Conservation (phyloP, 2,797 vertebrate genomes). For the Tenualosa ilisha region DNA sequence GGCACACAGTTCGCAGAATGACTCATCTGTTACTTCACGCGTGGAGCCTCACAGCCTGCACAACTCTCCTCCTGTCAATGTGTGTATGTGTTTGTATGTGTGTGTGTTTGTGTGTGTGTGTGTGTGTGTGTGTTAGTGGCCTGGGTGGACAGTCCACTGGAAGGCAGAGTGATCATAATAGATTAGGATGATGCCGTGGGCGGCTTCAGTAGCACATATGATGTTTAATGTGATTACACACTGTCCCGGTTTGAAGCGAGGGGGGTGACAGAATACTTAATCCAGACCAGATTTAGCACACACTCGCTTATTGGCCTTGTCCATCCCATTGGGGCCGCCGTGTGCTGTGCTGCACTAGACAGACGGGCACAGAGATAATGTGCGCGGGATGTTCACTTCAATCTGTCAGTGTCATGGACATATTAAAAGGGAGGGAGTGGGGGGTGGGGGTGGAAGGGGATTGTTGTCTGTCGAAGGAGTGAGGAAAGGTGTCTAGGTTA, state of each 20-base stretch:
- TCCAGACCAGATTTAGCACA: conserved; percentile 49
- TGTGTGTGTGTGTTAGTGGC: background rate
- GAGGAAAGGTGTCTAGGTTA: background rate
- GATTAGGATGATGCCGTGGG: conserved; percentile 61
- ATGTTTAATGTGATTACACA: conserved; percentile 71
- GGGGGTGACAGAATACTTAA: conserved; percentile 67
- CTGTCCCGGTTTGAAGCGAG: conserved; percentile 58
- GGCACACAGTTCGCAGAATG: background rate
- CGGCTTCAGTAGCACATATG: conserved; percentile 57
- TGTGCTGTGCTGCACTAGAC: background rate
- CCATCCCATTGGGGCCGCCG: background rate
- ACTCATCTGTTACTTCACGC: background rate
- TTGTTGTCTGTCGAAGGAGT: background rate
- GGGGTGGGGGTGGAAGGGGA: background rate
- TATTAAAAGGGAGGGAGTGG: background rate
- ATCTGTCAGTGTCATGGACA: background rate
- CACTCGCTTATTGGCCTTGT: conserved; percentile 57
- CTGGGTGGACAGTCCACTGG: background rate
- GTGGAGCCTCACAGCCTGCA: background rate
- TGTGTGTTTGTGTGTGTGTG: background rate
- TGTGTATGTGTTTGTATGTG: background rate
- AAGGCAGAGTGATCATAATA: conserved; percentile 45
- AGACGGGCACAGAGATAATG: background rate
- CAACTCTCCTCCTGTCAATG: background rate
- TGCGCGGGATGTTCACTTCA: background rate